Evolutionary conservation across 2,888 invertebrate genomes (phyloP).

Genomic region (Atrina japonica): DNA sequence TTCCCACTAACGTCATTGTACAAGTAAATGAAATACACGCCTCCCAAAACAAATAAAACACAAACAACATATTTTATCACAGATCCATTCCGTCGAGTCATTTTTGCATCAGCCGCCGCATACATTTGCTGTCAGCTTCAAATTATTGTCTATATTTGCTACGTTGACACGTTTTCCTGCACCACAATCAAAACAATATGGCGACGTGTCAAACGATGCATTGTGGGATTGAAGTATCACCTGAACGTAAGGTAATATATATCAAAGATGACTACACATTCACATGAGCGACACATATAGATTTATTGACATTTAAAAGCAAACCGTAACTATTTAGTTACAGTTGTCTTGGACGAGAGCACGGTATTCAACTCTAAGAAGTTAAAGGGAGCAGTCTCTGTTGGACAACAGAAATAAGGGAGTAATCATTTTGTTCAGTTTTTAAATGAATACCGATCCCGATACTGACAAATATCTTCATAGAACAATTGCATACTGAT

Average conservation of each 20-base stretch:
- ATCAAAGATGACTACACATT: no score
- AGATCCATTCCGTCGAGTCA: conserved; percentile 62
- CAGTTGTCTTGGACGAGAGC: no score
- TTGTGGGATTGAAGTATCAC: conserved; percentile 31
- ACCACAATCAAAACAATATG: conserved; percentile 61
- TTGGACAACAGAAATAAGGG: no score
- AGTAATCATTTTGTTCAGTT: no score
- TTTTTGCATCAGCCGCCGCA: conserved; percentile 24
- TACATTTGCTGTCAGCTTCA: neutral
- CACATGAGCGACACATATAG: no score
- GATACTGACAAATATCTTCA: no score
- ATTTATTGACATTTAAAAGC: no score
- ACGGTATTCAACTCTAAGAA: no score
- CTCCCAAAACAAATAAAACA: conserved; percentile 55
- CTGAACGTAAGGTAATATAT: conserved; percentile 25
- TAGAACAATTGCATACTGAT: no score
- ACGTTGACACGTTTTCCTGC: conserved; percentile 17
- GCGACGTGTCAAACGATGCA: conserved; percentile 62
- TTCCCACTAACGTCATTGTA: conserved; percentile 65
- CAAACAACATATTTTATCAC: conserved; percentile 60
- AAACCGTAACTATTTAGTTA: no score
- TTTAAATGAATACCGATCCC: no score
- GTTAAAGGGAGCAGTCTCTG: no score
- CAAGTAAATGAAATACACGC: conserved; percentile 69
- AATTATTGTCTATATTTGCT: conserved; percentile 2